Evolutionary conservation across 1,140 invertebrate species (phyloP).

Genomic region (Lucilia sericata): DNA sequence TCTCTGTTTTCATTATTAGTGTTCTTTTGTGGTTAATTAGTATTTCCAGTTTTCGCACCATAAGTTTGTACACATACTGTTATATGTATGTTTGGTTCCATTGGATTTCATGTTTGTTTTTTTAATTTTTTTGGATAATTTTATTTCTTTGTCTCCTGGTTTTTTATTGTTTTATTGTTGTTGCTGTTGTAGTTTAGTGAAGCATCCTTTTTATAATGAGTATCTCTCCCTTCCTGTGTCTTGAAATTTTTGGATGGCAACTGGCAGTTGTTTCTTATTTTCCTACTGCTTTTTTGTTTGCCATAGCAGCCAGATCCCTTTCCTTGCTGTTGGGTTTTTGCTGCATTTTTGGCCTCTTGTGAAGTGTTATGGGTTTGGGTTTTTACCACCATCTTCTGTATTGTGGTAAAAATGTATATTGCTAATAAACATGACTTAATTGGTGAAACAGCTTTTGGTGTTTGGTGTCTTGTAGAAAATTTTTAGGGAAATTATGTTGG

Average conservation of each 20-base stretch:
- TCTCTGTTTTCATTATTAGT: conserved; percentile 43
- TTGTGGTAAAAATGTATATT: background rate
- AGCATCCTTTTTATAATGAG: conserved; percentile 44
- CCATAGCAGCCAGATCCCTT: conserved; percentile 1
- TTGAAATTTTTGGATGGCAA: background rate
- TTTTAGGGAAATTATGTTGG: too few species aligned
- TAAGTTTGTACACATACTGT: conserved; percentile 21
- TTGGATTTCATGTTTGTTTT: conserved; percentile 1
- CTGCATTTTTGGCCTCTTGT: background rate
- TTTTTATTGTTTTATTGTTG: conserved; percentile 22
- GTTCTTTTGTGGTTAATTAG: conserved; percentile 43
- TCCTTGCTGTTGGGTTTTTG: background rate
- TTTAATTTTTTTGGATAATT: background rate
- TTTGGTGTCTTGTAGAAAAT: background rate
- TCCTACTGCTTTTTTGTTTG: background rate
- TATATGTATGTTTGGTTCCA: conserved; percentile 11
- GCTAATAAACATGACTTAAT: conserved; percentile 20
- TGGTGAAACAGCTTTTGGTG: conserved; percentile 12
- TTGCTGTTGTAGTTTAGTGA: conserved; percentile 34
- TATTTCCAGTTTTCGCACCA: conserved; percentile 41
- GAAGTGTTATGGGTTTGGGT: background rate
- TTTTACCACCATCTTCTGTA: background rate
- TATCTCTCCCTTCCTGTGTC: background rate
- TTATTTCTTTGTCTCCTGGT: conserved; percentile 23
- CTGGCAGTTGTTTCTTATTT: background rate